Evolutionary conservation across 2,797 vertebrate genomes (phyloP), one percentile per base, ranked within the genome.

Genomic region (Dryobates pubescens): DNA sequence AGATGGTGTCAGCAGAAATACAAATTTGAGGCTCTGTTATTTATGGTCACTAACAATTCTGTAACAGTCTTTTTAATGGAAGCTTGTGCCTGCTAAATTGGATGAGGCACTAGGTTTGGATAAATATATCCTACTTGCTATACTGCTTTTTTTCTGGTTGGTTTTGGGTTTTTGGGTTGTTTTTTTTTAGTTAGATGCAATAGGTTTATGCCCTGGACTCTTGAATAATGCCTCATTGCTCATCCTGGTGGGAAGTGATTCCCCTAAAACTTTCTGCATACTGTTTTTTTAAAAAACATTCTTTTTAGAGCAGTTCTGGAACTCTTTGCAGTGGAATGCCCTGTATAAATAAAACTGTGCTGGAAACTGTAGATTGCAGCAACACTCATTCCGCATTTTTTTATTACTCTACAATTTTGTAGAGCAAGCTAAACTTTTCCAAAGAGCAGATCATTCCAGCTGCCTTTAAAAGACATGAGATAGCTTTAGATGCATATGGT

Each of bases 301-400:
- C 45, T 81, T 78, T 90, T 83, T 34, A 69, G 63, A 95, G 70
- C 51, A 29, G 2, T 92, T 88, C 56, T 94, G 69, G 18, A 92
- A 49, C 26, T 81, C 29, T 84, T 75, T 67, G 38, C 57, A 64
- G 59, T 59, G 53, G 62, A 72, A 73, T 78, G 22, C 65, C 80
- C 43, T 70, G 3, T 45, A 32, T 84, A 80, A 94, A 83, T 89
- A 92, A 81, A 88, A 45, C 47, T 78, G 4, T 53, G 47, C 70
- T 85, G 76, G 30, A 75, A 94, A 59, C 34, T 69, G 34, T 38
- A 68, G 38, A 6, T 32, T 69, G 32, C 32, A 43, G 61, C 47
- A 62, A 76, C 54, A 67, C 49, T 89, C 27, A 41, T 24, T 57
- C 47, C 43, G 47, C 47, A 54, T 89, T 87, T 81, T 10, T 10